Base-by-base conservation (phyloP, 2,797 vertebrate genomes). In the Danio choprae region DNA sequence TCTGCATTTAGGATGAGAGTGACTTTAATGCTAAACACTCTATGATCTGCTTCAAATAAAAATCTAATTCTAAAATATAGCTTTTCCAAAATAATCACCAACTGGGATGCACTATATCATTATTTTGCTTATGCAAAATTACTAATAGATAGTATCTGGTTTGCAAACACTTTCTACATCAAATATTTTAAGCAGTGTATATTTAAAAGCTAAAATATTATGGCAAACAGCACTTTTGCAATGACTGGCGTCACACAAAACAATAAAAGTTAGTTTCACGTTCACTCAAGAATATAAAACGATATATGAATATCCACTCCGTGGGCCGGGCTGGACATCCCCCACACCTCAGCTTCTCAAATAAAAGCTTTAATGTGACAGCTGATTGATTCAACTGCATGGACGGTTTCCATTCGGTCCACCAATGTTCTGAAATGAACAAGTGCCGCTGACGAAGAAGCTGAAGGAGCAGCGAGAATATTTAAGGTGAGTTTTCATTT, bases 321-420 rank as follows among this genome's bases (percentile, higher is more conserved):
- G 62, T 77, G 74, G 68, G 41, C 64, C 53, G 38, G 22, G 70
- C 18, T 22, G 51, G 73, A 51, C 73, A 51, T 29, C 74, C 68
- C 43, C 74, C 20, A 40, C 29, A 70, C 29, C 67, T 20, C 8
- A 65, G 22, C 60, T 72, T 48, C 41, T 63, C 81, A 78, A 82
- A 82, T 82, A 72, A 78, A 82, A 78, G 74, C 74, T 65, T 72
- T 72, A 63, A 77, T 59, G 58, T 72, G 81, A 65, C 67, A 58
- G 59, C 67, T 50, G 81, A 82, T 81, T 70, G 68, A 82, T 77
- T 77, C 60, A 78, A 67, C 67, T 71, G 67, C 60, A 73, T 74
- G 29, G 53, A 81, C n/a, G 72, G 5, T 59, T 81, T 69, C 53
- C 55, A 69, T 68, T 60, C 16, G 40, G 40, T 53, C 29, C 77